Percentiles rank a stretch among this genome's conserved stretches.
phyloP scores from a whole-genome alignment of 2,113 vertebrate genomes.

The Manacus vitellinus region DNA sequence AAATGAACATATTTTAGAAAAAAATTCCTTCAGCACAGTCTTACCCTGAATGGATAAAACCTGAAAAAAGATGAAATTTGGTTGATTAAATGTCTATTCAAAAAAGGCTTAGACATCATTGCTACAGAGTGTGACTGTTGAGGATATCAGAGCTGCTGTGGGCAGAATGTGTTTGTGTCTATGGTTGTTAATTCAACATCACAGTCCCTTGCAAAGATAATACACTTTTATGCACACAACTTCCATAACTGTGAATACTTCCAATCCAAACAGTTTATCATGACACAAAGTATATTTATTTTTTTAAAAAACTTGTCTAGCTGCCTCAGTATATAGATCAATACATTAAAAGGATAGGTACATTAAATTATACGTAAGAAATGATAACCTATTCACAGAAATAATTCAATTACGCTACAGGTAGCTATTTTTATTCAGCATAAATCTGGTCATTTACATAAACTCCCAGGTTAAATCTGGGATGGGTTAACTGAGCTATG shows the following conservation, averaged over 20 bases:
- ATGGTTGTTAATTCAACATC: background rate
- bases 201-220: background rate
- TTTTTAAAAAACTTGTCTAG: background rate
- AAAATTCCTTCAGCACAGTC: background rate
- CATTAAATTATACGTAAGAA: background rate
- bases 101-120: background rate
- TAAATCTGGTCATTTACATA: background rate
- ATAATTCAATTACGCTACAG: background rate
- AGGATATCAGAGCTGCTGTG: background rate
- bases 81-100: background rate
- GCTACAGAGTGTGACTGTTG: background rate
- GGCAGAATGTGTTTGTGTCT: background rate
- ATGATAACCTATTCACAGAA: background rate
- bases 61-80: background rate
- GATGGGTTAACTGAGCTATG: background rate
- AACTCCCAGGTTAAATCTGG: background rate
- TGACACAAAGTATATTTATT: background rate
- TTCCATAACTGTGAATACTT: background rate
- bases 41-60: background rate
- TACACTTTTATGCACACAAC: background rate
- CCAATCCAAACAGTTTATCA: background rate
- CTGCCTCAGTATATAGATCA: background rate
- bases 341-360: background rate
- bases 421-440: background rate
- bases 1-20: background rate